Base-by-base conservation (phyloP, 1,140 invertebrate genomes). In the Wiebesia pumilae region DNA sequence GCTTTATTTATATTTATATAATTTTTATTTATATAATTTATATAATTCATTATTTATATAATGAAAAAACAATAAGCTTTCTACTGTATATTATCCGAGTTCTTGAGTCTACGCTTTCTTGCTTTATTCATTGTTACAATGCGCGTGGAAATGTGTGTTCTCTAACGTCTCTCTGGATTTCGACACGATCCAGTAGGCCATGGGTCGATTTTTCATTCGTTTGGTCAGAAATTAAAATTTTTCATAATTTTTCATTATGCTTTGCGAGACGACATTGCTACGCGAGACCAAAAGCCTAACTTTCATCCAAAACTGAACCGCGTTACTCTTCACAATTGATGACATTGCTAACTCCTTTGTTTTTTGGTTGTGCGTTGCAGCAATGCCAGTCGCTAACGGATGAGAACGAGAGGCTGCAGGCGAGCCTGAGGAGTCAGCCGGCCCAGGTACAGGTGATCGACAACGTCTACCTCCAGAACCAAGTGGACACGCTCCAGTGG, bases 401-500 rank as follows among this genome's bases (percentile, higher is more conserved):
- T 69, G 95, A 95, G 84, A 94, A 94, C 86, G 91, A 92, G 79
- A 93, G 94, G 89, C 91, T 95, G 86, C 93, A 94, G 73, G 91
- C 91, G 73, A 86, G 89, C 90, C 79, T 82, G 92, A 82, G 83
- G 89, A 38, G 80, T 88, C 89, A 91, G 84, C 85, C 88, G 82
- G 89, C 90, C 67, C 89, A 91, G 51, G 88, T 90, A 65, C 90
- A 90, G 87, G 90, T 89, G 90, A 94, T 95, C 90, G 96, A 97
- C 94, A 95, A 95, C 89, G 95, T 95, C 87, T 95, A 95, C 82
- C 94, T 96, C 86, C 96, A 97, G 91, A 96, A 96, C 90, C 96
- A 97, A 92, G 95, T 97, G 88, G 96, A 97, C 89, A 96, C 96
- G 81, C 93, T 97, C 86, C 95, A 97, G 90, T 97, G 97, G 97